These are phyloP conservation scores for Oncorhynchus keta DNA, from an alignment of 2,113 vertebrate genomes.

Conservation along the genomic window DNA sequence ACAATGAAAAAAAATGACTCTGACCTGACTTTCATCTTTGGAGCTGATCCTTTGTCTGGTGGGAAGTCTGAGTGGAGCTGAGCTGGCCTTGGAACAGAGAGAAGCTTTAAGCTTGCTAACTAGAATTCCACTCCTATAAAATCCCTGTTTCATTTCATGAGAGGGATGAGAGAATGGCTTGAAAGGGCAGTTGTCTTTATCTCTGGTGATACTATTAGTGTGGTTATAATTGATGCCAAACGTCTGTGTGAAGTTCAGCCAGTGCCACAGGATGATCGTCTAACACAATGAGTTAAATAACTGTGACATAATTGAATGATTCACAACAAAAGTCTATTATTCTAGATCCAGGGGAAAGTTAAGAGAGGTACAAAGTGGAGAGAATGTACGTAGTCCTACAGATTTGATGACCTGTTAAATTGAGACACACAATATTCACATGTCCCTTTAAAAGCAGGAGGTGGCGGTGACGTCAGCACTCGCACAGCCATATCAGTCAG, in stretches of 20 bases:
- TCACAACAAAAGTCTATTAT: slow-evolving; percentile 27
- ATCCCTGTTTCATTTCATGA: slow-evolving; percentile 54
- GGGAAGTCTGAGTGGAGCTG: slow-evolving; percentile 55
- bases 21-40: slow-evolving; percentile 71
- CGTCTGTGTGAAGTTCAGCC: slow-evolving; percentile 51
- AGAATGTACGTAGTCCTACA: neutral
- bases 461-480: neutral
- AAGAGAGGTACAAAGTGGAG: neutral
- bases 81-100: slow-evolving; percentile 68
- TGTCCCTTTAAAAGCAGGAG: neutral
- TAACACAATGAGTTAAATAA: slow-evolving; percentile 30
- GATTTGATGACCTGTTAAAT: too few species aligned
- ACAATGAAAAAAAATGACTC: slow-evolving; percentile 39
- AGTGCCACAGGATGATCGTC: slow-evolving; percentile 39
- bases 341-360: neutral
- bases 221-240: slow-evolving; percentile 43
- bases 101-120: slow-evolving; percentile 65
- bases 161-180: slow-evolving; percentile 59
- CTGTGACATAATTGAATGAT: slow-evolving; percentile 8
- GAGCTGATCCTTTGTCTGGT: slow-evolving; percentile 65
- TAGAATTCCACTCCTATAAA: slow-evolving; percentile 56
- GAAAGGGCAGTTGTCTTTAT: slow-evolving; percentile 57
- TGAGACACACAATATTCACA: neutral
- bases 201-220: slow-evolving; percentile 52
- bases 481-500: neutral